A percentile compares a stretch with the other conserved stretches of the same genome.
These are phyloP conservation scores for Drosophila emarginata DNA, from an alignment of 2,888 invertebrate species.

Conservation along the genomic window DNA sequence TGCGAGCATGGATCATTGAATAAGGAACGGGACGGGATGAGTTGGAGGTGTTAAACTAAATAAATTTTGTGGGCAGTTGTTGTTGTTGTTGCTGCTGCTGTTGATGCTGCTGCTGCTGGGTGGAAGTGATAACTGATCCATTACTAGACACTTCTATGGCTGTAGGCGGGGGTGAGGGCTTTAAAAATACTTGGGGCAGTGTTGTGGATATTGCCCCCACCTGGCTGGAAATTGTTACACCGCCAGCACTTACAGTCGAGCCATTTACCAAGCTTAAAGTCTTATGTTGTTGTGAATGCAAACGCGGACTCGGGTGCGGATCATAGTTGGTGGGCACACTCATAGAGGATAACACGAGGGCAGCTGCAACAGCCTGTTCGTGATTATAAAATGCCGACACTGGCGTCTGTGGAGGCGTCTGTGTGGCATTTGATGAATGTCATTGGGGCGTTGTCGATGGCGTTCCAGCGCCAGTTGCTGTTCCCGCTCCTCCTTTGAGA, in stretches of 20 bases:
- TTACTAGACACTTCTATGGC: conserved; percentile 32
- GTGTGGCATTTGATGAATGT: conserved; percentile 71
- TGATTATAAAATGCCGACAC: conserved; percentile 79
- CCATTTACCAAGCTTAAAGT: background rate
- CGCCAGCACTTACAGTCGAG: background rate
- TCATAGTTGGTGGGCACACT: conserved; percentile 60
- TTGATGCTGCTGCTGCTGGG: conserved; percentile 3
- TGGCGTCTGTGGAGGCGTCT: conserved; percentile 52
- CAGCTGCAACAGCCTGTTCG: conserved; percentile 79
- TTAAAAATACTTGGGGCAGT: conserved; percentile 75
- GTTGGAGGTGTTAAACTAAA: conserved; percentile 33
- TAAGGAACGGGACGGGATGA: no score
- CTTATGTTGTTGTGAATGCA: conserved; percentile 12
- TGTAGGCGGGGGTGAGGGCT: conserved; percentile 58
- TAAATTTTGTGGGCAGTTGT: conserved; percentile 63
- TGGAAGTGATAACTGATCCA: conserved; percentile 20
- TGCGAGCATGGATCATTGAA: conserved; percentile 13
- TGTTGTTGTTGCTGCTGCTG: background rate
- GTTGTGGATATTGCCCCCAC: conserved; percentile 34
- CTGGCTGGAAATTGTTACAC: conserved; percentile 1
- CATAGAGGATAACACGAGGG: conserved; percentile 78
- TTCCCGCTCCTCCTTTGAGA: conserved; percentile 19
- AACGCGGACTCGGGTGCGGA: conserved; percentile 19
- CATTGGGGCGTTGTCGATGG: conserved; percentile 67
- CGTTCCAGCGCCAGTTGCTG: conserved; percentile 26